phyloP scores from a whole-genome alignment of 2,888 invertebrate genomes.

The Meiosimyza decipiens region DNA sequence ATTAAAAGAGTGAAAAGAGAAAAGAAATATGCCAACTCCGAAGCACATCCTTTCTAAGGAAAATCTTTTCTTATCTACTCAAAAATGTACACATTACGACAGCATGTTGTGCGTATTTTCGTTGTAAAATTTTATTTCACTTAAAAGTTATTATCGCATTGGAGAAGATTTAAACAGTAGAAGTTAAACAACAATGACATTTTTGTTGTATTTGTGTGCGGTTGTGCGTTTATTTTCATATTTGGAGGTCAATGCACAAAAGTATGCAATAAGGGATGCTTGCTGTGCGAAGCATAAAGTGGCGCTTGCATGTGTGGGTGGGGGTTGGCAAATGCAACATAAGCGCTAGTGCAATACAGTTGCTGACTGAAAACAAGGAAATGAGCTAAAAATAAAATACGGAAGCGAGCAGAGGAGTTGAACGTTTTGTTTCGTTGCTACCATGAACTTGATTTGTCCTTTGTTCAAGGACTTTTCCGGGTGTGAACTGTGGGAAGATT shows the following conservation, averaged over 20 bases:
- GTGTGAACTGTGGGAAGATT: constrained; percentile 30
- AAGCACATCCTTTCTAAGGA: too few species aligned
- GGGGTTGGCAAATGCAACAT: not conserved
- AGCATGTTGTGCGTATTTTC: too few species aligned
- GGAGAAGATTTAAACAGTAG: too few species aligned
- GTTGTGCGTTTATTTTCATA: not conserved
- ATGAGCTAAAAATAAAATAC: constrained; percentile 1
- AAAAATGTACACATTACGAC: too few species aligned
- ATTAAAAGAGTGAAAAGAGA: too few species aligned
- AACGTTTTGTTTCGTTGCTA: constrained; percentile 38
- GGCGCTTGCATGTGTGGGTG: not conserved
- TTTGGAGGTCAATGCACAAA: constrained; percentile 43
- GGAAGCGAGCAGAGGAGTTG: constrained; percentile 1
- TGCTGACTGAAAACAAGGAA: not conserved
- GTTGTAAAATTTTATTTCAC: too few species aligned
- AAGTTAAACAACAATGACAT: too few species aligned
- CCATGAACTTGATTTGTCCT: constrained; percentile 65
- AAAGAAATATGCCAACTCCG: too few species aligned
- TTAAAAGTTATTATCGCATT: too few species aligned
- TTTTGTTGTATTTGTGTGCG: too few species aligned
- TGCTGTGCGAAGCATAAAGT: not conserved
- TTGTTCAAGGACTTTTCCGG: constrained; percentile 62
- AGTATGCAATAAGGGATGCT: constrained; percentile 46
- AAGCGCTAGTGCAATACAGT: not conserved
- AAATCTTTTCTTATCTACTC: too few species aligned